Base-by-base conservation (phyloP, 1,140 invertebrate genomes). In the Penaeus chinensis region DNA sequence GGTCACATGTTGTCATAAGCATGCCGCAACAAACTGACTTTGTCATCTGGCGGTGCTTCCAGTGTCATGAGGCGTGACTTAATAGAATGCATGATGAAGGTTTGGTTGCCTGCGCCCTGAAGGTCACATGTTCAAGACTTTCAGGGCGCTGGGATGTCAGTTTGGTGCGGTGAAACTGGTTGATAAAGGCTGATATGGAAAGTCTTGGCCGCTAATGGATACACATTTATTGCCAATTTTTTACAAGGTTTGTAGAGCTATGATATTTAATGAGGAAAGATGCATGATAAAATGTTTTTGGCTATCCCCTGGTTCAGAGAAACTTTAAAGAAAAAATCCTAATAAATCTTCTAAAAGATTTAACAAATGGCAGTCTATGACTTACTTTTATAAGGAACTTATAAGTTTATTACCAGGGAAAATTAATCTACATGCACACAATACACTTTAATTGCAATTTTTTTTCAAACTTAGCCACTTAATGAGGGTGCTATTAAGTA, bases 161-260 rank as follows among this genome's bases (percentile, higher is more conserved):
- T 87, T 87, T 87, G 85, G 85, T 87, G 85, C 85, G 85, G 85
- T 87, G 85, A 87, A 82, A 82, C 80, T 87, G 85, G 82, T 79
- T 79, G 76, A 86, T 82, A 54, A 54, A 87, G 85, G 85, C 85
- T 87, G 85, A 76, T 87, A 87, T 87, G 85, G 81, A 87, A 87
- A 87, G 85, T 87, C 85, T 77, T 87, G 85, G 85, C 85, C 81
- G 74, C 80, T 87, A 65, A 87, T 87, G 85, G 85, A 87, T 87
- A 87, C 84, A 86, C 81, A 87, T 87, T 87, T 87, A 87, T 87
- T 87, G 85, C 85, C 85, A 87, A 87, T 87, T 87, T 82, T 86
- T 87, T 87, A 87, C 85, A 87, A 74, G 80, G 42, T 87, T 87
- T 87, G 74, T 87, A 87, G 85, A 87, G 85, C 85, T 82, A 85